Conservation (phyloP, 2,113 vertebrate genomes). For the Pogona vitticeps region DNA sequence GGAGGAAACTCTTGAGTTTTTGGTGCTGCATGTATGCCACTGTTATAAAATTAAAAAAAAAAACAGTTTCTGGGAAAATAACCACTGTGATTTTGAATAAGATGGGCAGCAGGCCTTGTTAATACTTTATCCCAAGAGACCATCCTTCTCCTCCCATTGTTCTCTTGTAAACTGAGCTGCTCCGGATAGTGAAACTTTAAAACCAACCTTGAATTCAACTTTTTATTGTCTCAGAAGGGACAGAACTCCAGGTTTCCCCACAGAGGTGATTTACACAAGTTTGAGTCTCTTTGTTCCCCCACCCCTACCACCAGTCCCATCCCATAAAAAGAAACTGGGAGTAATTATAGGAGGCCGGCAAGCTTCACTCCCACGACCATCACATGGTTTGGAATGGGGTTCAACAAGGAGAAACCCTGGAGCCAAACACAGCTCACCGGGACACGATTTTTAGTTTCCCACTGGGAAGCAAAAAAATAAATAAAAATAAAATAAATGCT, state of each 20-base stretch:
- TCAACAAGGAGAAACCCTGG: not conserved
- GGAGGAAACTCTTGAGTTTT: not conserved
- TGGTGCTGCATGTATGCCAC: not conserved
- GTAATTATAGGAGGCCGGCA: not conserved
- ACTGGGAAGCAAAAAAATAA: too few species aligned
- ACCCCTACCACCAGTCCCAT: too few species aligned
- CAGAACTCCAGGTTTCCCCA: not conserved
- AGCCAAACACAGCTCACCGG: not conserved
- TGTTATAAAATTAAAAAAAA: not conserved
- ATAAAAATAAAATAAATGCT: too few species aligned
- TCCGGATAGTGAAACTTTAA: too few species aligned
- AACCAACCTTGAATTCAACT: not conserved
- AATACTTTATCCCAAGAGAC: not conserved
- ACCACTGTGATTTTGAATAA: constrained; percentile 15
- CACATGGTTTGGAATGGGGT: not conserved
- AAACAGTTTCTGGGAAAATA: not conserved
- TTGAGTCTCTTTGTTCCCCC: too few species aligned
- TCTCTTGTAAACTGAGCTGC: not conserved
- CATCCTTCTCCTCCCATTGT: not conserved
- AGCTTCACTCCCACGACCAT: not conserved
- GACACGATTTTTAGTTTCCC: not conserved
- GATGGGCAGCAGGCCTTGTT: not conserved
- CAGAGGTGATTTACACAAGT: constrained; percentile 9
- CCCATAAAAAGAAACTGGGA: not conserved
- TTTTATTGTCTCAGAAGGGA: constrained; percentile 36